Conservation (phyloP, 1,140 invertebrate genomes). For the Aphidius ervi region DNA sequence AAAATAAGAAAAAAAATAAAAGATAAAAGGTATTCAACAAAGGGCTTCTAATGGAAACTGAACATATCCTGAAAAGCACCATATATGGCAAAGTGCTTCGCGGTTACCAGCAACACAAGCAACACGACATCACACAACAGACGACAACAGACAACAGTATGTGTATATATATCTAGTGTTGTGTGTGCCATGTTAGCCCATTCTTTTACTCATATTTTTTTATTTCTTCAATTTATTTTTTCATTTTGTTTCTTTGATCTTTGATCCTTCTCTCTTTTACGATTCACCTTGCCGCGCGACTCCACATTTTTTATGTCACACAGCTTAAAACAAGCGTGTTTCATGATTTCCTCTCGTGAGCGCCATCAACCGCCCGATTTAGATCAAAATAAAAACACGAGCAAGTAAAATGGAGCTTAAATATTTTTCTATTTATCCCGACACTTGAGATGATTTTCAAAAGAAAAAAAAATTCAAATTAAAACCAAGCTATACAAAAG, state of each 20-base stretch:
- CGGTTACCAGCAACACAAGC: slow-evolving; percentile 20
- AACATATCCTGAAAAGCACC: slow-evolving; percentile 38
- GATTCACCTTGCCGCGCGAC: slow-evolving; percentile 13
- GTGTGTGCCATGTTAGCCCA: no score
- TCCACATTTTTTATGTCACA: slow-evolving; percentile 23
- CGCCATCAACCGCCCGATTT: slow-evolving; percentile 37
- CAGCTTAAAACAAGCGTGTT: slow-evolving; percentile 8
- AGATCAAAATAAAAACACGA: slow-evolving; percentile 36
- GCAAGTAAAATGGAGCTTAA: background rate
- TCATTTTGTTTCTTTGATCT: no score
- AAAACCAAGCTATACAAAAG: no score
- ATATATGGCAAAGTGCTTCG: slow-evolving; percentile 43
- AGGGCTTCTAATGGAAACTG: slow-evolving; percentile 47
- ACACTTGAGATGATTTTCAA: no score
- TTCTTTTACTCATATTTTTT: no score
- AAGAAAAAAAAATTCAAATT: no score
- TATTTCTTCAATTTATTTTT: no score
- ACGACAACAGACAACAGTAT: background rate
- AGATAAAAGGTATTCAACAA: slow-evolving; percentile 39
- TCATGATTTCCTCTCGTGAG: slow-evolving; percentile 18
- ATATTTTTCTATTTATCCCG: no score
- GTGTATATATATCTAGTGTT: background rate
- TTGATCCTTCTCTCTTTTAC: background rate
- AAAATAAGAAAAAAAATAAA: slow-evolving; percentile 20
- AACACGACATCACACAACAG: slow-evolving; percentile 4